Conservation (phyloP, 2,888 invertebrate genomes). For the Griposia aprilina region DNA sequence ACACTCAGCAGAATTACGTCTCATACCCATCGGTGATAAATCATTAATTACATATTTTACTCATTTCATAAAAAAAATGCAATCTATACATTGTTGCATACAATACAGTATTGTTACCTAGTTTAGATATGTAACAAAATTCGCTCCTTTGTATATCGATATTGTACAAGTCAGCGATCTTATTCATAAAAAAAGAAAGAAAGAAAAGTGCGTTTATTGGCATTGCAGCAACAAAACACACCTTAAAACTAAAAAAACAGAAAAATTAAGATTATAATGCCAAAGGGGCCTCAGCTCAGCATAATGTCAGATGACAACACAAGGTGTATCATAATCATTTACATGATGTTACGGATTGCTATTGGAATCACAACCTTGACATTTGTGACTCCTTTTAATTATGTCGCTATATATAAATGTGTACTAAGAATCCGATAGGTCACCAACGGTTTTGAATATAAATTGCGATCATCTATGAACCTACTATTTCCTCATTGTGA, state of each 20-base stretch:
- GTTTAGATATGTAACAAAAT: neutral
- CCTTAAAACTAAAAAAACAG: too few species aligned
- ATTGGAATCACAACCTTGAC: slow-evolving; percentile 64
- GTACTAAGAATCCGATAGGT: slow-evolving; percentile 61
- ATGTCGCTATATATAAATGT: slow-evolving; percentile 52
- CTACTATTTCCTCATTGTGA: slow-evolving; percentile 34
- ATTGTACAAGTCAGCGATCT: slow-evolving; percentile 8
- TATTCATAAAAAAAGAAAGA: too few species aligned
- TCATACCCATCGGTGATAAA: neutral
- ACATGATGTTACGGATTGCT: slow-evolving; percentile 43
- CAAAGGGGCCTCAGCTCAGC: too few species aligned
- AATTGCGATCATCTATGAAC: slow-evolving; percentile 44
- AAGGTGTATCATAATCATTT: too few species aligned
- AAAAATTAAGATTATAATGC: too few species aligned
- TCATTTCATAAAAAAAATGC: neutral
- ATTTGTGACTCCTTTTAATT: slow-evolving; percentile 64
- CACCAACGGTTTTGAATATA: slow-evolving; percentile 58
- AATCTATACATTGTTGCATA: slow-evolving; percentile 1
- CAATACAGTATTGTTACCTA: neutral
- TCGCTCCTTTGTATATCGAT: neutral
- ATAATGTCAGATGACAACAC: too few species aligned
- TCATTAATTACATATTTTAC: neutral
- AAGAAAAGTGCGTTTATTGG: too few species aligned
- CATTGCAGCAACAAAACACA: too few species aligned
- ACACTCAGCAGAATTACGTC: neutral